phyloP scores from a whole-genome alignment of 2,113 vertebrate genomes.

The Pterocles orientalis region DNA sequence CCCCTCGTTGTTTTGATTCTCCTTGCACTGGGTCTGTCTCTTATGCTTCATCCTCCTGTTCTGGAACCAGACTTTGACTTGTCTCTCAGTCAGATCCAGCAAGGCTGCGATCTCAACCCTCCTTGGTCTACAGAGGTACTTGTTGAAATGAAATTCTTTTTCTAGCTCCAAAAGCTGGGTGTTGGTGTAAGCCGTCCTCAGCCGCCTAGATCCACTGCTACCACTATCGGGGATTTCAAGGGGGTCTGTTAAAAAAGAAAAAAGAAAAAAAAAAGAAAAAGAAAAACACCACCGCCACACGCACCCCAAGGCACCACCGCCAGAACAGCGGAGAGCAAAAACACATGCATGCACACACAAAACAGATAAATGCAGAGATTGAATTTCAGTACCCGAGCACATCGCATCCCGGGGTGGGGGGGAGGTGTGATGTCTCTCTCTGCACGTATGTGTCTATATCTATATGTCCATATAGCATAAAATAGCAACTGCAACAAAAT shows the following conservation, averaged over 20 bases:
- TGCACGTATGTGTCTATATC: background rate
- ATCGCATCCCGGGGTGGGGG: constrained; percentile 4
- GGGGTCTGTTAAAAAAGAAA: constrained; percentile 80
- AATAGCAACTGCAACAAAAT: constrained; percentile 82
- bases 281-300: constrained; percentile 6
- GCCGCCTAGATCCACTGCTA: constrained; percentile 84
- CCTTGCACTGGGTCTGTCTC: constrained; percentile 94
- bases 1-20: constrained; percentile 91
- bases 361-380: constrained; percentile 66
- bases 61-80: constrained; percentile 99
- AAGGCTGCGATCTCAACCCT: constrained; percentile 94
- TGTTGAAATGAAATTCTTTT: constrained; percentile 99
- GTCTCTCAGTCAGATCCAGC: constrained; percentile 95
- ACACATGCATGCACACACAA: constrained; percentile 21
- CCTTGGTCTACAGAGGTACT: constrained; percentile 96
- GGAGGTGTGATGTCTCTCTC: background rate
- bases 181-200: constrained; percentile 97
- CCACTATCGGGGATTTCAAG: constrained; percentile 87
- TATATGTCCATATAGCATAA: constrained; percentile 70
- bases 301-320: constrained; percentile 25
- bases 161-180: constrained; percentile 98
- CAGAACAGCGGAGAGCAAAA: background rate
- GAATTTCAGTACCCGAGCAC: constrained; percentile 66
- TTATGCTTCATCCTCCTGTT: constrained; percentile 99
- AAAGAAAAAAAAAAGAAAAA: background rate